phyloP scores from a whole-genome alignment of 2,888 invertebrate genomes.

The Scrobipalpa costella region DNA sequence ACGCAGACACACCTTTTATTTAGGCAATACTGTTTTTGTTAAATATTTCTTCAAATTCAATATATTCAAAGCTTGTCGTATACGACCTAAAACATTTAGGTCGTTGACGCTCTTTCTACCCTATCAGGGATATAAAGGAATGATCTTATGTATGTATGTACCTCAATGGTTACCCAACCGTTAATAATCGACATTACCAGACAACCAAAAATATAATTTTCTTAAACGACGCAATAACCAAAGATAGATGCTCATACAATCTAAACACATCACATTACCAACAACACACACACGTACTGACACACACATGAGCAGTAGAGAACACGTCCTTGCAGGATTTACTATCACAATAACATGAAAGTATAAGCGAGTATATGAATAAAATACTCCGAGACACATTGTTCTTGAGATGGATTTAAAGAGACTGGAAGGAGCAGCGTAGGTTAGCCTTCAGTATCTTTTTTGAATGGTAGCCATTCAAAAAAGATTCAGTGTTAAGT shows the following conservation, averaged over 20 bases:
- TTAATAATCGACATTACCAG: too few relatives aligned
- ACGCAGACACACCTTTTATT: background rate
- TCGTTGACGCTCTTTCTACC: too few relatives aligned
- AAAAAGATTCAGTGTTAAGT: too few relatives aligned
- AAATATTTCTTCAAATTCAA: too few relatives aligned
- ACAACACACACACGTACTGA: background rate
- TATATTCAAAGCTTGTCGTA: too few relatives aligned
- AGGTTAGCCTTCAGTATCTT: background rate
- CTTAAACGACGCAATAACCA: background rate
- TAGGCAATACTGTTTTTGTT: background rate
- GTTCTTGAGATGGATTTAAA: background rate
- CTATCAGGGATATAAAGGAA: too few relatives aligned
- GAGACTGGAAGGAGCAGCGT: background rate
- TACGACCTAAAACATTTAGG: too few relatives aligned
- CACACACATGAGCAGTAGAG: background rate
- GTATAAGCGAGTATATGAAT: constrained; percentile 34
- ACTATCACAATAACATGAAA: constrained; percentile 37
- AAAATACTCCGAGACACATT: constrained; percentile 36
- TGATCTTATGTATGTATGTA: too few relatives aligned
- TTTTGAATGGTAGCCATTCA: too few relatives aligned
- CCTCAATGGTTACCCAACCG: too few relatives aligned
- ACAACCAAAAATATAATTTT: background rate
- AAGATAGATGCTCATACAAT: background rate
- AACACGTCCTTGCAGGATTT: constrained; percentile 35
- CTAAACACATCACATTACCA: background rate